Percentiles rank a stretch among this genome's conserved stretches.
phyloP scores from a whole-genome alignment of 2,113 vertebrate genomes.

The Leiothrix lutea region DNA sequence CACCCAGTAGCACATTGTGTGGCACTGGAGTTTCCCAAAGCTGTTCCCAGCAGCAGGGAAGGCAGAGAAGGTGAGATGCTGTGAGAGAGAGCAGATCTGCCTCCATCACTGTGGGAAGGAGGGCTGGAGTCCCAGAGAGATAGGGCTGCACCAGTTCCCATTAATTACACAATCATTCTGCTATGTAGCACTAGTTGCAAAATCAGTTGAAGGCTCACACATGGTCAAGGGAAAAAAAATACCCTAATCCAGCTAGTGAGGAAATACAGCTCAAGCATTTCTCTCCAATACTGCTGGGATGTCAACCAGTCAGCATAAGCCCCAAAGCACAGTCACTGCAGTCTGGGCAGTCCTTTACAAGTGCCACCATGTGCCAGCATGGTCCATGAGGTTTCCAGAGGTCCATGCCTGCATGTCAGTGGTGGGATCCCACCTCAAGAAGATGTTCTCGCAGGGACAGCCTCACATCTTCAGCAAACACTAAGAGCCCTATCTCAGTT shows the following conservation, averaged over 20 bases:
- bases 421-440: background rate
- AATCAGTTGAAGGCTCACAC: constrained; percentile 51
- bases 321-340: fast-evolving
- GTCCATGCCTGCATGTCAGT: background rate
- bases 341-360: background rate
- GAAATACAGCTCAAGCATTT: background rate
- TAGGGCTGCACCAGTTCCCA: constrained; percentile 12
- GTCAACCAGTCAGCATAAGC: background rate
- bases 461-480: background rate
- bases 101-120: background rate
- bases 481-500: background rate
- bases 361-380: background rate
- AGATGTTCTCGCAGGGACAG: background rate
- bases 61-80: background rate
- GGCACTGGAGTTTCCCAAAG: background rate
- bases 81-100: background rate
- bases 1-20: background rate
- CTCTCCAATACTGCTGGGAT: background rate
- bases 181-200: constrained; percentile 60
- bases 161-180: constrained; percentile 61
- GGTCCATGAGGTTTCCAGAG: background rate
- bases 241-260: background rate
- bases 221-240: background rate
- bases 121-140: constrained; percentile 15
- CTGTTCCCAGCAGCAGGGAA: background rate